Evolutionary conservation across 2,888 invertebrate genomes (phyloP).

Genomic region (Acleris holmiana): DNA sequence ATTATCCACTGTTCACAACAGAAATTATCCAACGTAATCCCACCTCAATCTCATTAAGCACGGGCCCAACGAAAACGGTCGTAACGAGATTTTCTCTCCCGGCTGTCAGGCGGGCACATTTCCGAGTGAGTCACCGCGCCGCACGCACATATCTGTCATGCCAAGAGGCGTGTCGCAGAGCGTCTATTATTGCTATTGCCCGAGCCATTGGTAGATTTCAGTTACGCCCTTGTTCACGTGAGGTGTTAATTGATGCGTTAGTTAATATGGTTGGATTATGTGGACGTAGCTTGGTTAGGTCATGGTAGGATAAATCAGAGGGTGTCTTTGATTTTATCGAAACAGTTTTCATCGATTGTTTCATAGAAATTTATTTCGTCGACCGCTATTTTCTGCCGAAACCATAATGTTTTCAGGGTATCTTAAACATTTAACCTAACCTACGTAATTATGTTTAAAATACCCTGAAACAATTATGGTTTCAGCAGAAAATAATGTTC

Average conservation of each 20-base stretch:
- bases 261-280: too few relatives aligned
- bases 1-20: not conserved
- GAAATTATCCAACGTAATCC: not conserved
- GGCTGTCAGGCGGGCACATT: slow-evolving; percentile 43
- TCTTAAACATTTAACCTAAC: too few relatives aligned
- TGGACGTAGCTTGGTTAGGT: too few relatives aligned
- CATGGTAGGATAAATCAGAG: too few relatives aligned
- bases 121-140: slow-evolving; percentile 51
- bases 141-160: slow-evolving; percentile 46
- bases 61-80: not conserved
- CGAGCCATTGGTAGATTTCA: slow-evolving; percentile 37
- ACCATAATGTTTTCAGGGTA: too few relatives aligned
- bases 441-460: too few relatives aligned
- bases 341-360: too few relatives aligned
- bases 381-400: too few relatives aligned
- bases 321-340: too few relatives aligned
- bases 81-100: not conserved
- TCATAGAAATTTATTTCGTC: too few relatives aligned
- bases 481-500: too few relatives aligned
- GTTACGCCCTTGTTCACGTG: slow-evolving; percentile 49
- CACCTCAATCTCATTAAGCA: not conserved
- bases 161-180: slow-evolving; percentile 50
- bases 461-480: too few relatives aligned
- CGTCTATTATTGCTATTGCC: slow-evolving; percentile 45
- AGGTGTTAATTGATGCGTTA: not conserved